Conservation (phyloP, 1,140 invertebrate species). For the Drosophila gunungcola region DNA sequence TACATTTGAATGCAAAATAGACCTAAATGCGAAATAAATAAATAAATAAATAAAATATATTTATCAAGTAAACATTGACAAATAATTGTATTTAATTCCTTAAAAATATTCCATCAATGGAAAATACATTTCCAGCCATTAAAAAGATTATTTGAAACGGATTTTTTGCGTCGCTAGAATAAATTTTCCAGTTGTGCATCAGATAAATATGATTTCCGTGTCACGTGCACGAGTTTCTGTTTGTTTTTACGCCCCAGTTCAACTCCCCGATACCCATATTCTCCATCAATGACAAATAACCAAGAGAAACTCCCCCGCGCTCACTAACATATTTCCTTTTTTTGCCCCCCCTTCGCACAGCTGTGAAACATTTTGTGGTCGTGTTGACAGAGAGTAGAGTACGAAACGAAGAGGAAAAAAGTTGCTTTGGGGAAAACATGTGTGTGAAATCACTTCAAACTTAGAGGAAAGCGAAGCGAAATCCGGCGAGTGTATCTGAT, state of each 20-base stretch:
- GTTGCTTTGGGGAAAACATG: conserved; percentile 61
- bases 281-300: conserved; percentile 67
- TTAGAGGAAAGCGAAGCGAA: conserved; percentile 27
- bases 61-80: background rate
- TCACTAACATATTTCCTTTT: conserved; percentile 20
- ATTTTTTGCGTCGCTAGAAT: conserved; percentile 23
- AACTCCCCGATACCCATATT: conserved; percentile 33
- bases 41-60: no score
- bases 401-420: background rate
- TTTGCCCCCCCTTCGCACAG: conserved; percentile 50
- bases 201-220: conserved; percentile 50
- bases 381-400: conserved; percentile 51
- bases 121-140: conserved; percentile 20
- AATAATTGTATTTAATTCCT: conserved; percentile 8
- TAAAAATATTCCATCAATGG: conserved; percentile 28
- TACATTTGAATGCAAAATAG: no score
- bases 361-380: conserved; percentile 79
- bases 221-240: conserved; percentile 39
- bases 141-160: conserved; percentile 35
- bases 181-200: conserved; percentile 30
- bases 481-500: conserved; percentile 67
- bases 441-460: conserved; percentile 79
- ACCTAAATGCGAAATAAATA: no score
- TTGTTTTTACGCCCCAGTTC: conserved; percentile 19
- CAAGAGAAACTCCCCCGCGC: conserved; percentile 39